A percentile compares a stretch with the other conserved stretches of the same genome.
Evolutionary conservation across 2,113 vertebrate genomes (phyloP).

Genomic region (Rhinichthys klamathensis): DNA sequence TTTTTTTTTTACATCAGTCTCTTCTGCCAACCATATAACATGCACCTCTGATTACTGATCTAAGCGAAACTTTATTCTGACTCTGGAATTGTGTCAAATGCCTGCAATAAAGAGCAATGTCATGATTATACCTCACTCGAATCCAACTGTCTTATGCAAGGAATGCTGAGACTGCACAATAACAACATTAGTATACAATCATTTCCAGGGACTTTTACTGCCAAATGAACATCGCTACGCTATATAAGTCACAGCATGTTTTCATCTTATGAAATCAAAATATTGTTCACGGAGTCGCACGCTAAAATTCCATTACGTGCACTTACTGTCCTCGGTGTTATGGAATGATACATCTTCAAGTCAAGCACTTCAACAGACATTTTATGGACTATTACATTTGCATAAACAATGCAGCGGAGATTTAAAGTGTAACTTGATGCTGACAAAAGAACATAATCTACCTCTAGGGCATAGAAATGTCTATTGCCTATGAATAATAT

Average conservation of each 20-base stretch:
- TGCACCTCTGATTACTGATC: slow-evolving; percentile 61
- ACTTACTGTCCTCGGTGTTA: neutral
- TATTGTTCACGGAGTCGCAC: slow-evolving; percentile 17
- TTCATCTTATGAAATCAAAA: slow-evolving; percentile 27
- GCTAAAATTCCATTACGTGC: slow-evolving; percentile 19
- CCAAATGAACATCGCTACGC: neutral
- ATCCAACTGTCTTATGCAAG: slow-evolving; percentile 32
- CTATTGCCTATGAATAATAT: slow-evolving; percentile 36
- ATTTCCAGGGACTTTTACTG: slow-evolving; percentile 1
- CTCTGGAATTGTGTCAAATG: slow-evolving; percentile 54
- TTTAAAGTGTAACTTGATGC: slow-evolving; percentile 35
- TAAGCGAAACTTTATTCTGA: slow-evolving; percentile 60
- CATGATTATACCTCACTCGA: slow-evolving; percentile 55
- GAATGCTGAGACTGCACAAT: slow-evolving; percentile 38
- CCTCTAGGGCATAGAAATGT: slow-evolving; percentile 19
- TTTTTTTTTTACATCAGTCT: slow-evolving; percentile 60
- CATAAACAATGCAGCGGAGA: slow-evolving; percentile 32
- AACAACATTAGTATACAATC: neutral
- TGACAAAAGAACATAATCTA: slow-evolving; percentile 41
- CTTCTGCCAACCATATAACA: slow-evolving; percentile 54
- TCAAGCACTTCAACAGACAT: slow-evolving; percentile 29
- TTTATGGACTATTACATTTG: slow-evolving; percentile 33
- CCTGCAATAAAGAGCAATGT: slow-evolving; percentile 63
- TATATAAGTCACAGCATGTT: slow-evolving; percentile 6
- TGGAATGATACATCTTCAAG: slow-evolving; percentile 7